A percentile compares a stretch with the other conserved stretches of the same genome.
phyloP scores from a whole-genome alignment of 2,797 vertebrate species.

The Antennarius maculatus region DNA sequence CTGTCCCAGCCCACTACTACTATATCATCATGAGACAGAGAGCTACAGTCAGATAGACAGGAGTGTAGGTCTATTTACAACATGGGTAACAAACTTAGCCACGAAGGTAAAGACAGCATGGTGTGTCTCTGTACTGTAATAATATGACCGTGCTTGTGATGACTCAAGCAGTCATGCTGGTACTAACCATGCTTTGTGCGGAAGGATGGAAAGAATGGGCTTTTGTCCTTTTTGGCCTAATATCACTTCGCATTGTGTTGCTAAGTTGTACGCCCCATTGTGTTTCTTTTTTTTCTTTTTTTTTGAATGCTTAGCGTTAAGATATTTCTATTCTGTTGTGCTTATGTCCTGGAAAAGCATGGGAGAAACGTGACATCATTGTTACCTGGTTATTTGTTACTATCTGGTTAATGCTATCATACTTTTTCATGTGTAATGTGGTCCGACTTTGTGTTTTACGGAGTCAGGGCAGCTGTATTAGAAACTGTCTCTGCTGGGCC shows the following conservation, averaged over 20 bases:
- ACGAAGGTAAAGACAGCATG: conserved; percentile 82
- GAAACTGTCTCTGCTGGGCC: conserved; percentile 25
- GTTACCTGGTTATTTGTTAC: neutral
- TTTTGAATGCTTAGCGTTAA: conserved; percentile 52
- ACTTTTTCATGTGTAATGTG: neutral
- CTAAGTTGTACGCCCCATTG: conserved; percentile 61
- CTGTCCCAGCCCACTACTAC: conserved; percentile 71
- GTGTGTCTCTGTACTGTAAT: conserved; percentile 50
- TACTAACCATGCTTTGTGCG: conserved; percentile 68
- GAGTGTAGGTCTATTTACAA: conserved; percentile 54
- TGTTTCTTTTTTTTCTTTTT: conserved; percentile 45
- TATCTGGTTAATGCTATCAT: neutral
- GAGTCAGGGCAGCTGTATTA: conserved; percentile 40
- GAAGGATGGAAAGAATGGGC: conserved; percentile 63
- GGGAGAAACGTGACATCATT: conserved; percentile 10
- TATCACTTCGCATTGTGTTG: conserved; percentile 67
- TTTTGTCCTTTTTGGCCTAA: conserved; percentile 59
- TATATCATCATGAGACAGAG: conserved; percentile 70
- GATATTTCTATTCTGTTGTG: conserved; percentile 53
- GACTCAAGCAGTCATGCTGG: conserved; percentile 52
- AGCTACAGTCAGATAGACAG: conserved; percentile 61
- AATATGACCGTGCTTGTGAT: conserved; percentile 61
- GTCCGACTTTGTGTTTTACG: conserved; percentile 21
- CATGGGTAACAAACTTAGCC: conserved; percentile 83
- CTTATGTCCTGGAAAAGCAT: conserved; percentile 64